Base-by-base conservation (phyloP, 2,888 invertebrate genomes). In the Napeogenes inachia region DNA sequence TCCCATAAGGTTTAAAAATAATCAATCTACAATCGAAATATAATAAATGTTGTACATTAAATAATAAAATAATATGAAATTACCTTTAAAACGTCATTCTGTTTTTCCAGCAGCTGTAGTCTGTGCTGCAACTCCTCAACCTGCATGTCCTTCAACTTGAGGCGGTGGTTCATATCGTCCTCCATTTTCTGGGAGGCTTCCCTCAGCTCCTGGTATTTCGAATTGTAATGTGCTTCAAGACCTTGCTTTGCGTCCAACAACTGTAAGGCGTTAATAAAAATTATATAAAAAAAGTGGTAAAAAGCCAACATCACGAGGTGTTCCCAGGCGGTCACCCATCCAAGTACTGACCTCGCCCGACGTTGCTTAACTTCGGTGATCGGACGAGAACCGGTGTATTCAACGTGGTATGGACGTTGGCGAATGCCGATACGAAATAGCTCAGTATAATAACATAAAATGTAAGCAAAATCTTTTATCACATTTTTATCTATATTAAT, bases 131-230 rank as follows among this genome's bases (percentile, higher is more conserved):
- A 63, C 68, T 92, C 88, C n/a, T 85, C 85, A 2, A 87, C 78
- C n/a, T 78, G 79, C 74, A 89, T 82, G 63, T 91, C 88, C 58
- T 90, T 88, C 6, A 88, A 71, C 65, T 85, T 85, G 54, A 93
- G 82, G 73, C 91, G 91, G 67, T 92, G 87, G 56, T 87, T 82
- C 84, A 92, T 90, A 55, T 93, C 93, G 56, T 90, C 91, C 68
- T 93, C 92, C 87, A 93, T 89, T 64, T 91, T 87, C 71, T 91
- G 87, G 0, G 91, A 88, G 0, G 92, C 92, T 56, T 92, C 92
- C n/a, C 92, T 79, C 5, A 93, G 71, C 62, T 93, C 92, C 68
- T 92, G 90, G 65, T 93, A 85, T 69, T 93, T 93, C 2, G 82
- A 81, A 0, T 92, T 91, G 75, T 92, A 93, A 68, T 89, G 89